A percentile compares a stretch with the other conserved stretches of the same genome.
Conservation (phyloP, 2,113 vertebrate genomes). For the Nycticorax nycticorax region DNA sequence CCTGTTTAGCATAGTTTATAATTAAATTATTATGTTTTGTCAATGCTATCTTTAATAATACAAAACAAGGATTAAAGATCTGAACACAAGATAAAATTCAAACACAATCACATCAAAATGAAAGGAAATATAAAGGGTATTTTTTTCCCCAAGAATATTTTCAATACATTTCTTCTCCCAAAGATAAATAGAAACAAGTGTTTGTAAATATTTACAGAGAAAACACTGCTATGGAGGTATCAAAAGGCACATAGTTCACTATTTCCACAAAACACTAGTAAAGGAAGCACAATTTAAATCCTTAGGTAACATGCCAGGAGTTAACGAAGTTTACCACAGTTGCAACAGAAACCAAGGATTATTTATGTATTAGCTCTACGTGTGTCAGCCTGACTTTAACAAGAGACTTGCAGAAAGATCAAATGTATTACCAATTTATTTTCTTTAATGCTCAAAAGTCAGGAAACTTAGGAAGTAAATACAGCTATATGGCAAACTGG, state of each 20-base stretch:
- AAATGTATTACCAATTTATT: neutral
- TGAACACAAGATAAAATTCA: neutral
- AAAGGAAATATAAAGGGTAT: neutral
- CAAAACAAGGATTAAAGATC: neutral
- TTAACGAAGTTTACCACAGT: neutral
- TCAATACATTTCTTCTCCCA: neutral
- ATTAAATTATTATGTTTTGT: conserved; percentile 36
- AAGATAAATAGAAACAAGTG: neutral
- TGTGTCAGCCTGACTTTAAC: neutral
- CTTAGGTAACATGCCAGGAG: neutral
- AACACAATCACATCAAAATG: neutral
- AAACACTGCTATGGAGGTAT: neutral
- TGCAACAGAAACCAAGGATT: neutral
- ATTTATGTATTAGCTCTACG: neutral
- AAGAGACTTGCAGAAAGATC: neutral
- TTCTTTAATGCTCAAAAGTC: neutral
- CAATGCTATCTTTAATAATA: neutral
- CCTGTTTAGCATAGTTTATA: conserved; percentile 78
- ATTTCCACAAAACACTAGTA: neutral
- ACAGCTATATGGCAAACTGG: neutral
- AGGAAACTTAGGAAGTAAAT: neutral
- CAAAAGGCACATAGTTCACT: neutral
- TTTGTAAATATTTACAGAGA: neutral
- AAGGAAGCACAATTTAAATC: neutral
- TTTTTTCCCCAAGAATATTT: neutral